Conservation (phyloP, 2,113 vertebrate genomes). For the Bungarus multicinctus region DNA sequence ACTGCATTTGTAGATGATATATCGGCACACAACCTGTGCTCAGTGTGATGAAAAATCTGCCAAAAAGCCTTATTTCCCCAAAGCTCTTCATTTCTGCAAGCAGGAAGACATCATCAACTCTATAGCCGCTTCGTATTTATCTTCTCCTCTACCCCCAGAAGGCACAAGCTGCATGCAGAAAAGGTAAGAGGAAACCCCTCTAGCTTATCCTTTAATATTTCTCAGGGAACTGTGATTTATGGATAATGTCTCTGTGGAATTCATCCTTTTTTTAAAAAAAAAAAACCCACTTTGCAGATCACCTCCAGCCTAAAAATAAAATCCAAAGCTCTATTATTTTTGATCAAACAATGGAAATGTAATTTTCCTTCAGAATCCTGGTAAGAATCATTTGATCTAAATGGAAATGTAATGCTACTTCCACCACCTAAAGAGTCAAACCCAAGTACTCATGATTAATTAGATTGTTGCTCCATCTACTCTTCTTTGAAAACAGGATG, state of each 20-base stretch:
- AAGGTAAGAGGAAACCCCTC: not conserved
- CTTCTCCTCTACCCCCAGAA: not conserved
- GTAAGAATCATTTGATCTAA: not conserved
- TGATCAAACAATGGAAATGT: not conserved
- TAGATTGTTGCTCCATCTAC: not conserved
- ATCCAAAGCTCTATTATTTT: not conserved
- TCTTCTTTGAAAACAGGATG: constrained; percentile 14
- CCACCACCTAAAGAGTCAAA: not conserved
- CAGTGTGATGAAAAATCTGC: not conserved
- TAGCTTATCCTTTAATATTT: not conserved
- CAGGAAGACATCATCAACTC: not conserved
- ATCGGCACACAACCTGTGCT: not conserved
- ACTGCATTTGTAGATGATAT: not conserved
- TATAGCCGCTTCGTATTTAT: not conserved
- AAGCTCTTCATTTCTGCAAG: not conserved
- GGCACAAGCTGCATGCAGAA: not conserved
- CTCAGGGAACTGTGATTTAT: constrained; percentile 4
- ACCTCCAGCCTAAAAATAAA: not conserved
- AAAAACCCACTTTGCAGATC: not conserved
- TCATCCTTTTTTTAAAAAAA: not conserved
- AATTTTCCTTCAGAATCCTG: not conserved
- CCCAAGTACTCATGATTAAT: not conserved
- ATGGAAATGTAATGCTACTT: constrained; percentile 28
- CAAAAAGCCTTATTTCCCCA: not conserved
- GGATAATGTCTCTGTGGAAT: constrained; percentile 11